Conservation (phyloP, 2,113 vertebrate genomes). For the Macroglossus sobrinus region DNA sequence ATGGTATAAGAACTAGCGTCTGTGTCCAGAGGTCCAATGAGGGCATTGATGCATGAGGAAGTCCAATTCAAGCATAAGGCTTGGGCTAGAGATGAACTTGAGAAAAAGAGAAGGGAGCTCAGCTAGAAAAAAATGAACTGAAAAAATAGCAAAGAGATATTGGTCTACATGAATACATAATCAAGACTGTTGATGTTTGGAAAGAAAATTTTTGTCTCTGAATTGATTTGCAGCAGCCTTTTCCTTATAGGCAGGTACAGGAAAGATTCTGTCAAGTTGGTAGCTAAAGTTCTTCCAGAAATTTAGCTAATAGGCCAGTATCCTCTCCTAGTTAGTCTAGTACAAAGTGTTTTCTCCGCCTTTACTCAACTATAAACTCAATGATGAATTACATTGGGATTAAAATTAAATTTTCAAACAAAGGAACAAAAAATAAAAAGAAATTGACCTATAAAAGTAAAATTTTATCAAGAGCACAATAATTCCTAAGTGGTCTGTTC, state of each 20-base stretch:
- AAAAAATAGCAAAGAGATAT: background rate
- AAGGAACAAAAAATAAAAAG: background rate
- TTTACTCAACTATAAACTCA: background rate
- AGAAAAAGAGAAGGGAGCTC: background rate
- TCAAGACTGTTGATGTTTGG: background rate
- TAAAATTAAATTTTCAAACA: background rate
- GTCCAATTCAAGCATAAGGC: background rate
- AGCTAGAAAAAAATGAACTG: background rate
- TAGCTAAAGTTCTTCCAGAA: background rate
- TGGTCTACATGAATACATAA: background rate
- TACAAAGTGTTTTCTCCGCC: background rate
- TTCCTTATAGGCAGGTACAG: background rate
- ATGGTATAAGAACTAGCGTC: background rate
- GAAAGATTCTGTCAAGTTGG: background rate
- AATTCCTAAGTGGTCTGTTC: background rate
- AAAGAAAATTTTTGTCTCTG: background rate
- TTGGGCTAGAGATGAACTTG: background rate
- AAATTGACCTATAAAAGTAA: background rate
- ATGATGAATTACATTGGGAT: background rate
- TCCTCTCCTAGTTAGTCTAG: background rate
- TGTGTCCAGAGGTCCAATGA: background rate
- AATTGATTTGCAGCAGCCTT: background rate
- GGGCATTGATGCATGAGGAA: background rate
- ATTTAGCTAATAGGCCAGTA: background rate
- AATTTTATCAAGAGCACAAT: background rate